Evolutionary conservation across 2,113 vertebrate species (phyloP).

Genomic region (Octodon degus): DNA sequence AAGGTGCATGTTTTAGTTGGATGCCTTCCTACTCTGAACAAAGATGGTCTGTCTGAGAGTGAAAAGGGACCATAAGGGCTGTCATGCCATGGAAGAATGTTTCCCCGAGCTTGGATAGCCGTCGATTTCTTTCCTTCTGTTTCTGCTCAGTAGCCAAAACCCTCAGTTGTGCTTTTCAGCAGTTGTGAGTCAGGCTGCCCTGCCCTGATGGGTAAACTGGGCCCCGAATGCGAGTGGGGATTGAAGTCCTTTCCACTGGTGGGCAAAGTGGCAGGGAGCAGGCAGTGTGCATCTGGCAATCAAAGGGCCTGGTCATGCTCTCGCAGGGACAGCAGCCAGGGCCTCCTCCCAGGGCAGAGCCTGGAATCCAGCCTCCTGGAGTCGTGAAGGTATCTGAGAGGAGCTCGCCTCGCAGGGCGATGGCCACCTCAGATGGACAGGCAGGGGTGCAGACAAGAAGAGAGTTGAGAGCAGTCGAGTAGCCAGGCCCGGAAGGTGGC

Average conservation of each 20-base stretch:
- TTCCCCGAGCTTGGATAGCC: background rate
- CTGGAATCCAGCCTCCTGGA: slow-evolving; percentile 33
- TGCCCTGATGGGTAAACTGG: background rate
- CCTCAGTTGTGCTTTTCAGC: background rate
- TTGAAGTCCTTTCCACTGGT: background rate
- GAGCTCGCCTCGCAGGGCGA: background rate
- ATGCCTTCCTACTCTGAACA: background rate
- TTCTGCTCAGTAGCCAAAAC: background rate
- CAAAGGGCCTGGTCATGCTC: slow-evolving; percentile 64
- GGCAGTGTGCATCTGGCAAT: background rate
- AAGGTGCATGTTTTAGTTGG: background rate
- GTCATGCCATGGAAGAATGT: background rate
- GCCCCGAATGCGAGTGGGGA: background rate
- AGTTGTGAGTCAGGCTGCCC: background rate
- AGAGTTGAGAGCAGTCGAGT: background rate
- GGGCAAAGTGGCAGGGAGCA: background rate
- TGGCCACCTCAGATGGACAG: background rate
- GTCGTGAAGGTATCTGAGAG: background rate
- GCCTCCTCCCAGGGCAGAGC: background rate
- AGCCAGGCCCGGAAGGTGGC: background rate
- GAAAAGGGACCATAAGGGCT: background rate
- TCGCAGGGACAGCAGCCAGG: slow-evolving; percentile 69
- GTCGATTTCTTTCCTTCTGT: background rate
- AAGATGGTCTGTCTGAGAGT: background rate
- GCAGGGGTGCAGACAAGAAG: background rate